Base-by-base conservation (phyloP, 2,888 invertebrate genomes). In the Netelia virgata region DNA sequence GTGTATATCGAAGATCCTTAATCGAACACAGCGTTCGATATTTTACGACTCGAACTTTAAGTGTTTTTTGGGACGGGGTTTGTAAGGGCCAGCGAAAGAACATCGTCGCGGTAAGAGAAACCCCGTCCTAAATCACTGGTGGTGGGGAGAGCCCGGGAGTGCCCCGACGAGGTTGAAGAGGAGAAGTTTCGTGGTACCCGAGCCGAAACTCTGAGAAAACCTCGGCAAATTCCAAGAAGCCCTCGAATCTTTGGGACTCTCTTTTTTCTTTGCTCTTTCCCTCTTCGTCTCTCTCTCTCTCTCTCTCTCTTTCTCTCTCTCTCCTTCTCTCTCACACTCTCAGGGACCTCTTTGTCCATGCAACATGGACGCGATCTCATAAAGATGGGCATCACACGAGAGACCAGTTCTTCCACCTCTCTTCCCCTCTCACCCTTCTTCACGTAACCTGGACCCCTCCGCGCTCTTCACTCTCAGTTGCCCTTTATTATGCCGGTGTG, bases 201-300 rank as follows among this genome's bases (percentile, higher is more conserved):
- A 82, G 84, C 88, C 87, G 84, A 90, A 93, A 91, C 88, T 93
- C 93, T 88, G 88, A 91, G 93, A 93, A 93, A 93, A 90, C 88
- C 87, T 84, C 82, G 86, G 43, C 74, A 86, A 89, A 91, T 93
- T 93, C 93, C 88, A 77, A 86, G 93, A 93, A 93, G 79, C 82
- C 79, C 80, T 82, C 83, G 86, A 82, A 83, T 86, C 88, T 64
- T 86, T 53, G 63, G 72, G 70, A 77, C 84, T 83, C 78, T 78
- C 82, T 85, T 87, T 88, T 85, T 88, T 86, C 70, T 86, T 81
- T 63, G 74, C 82, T 63, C 61, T 43, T 63, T 63, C 64, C n/a
- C n/a, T 16, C 9, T 41, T 68, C 6, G 6, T 36, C 36, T 6
- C 36, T 36, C 68, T 57, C 28, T 11, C 20, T 74, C 11, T 28